Conservation (phyloP, 2,888 invertebrate species). For the Sipunculus nudus region DNA sequence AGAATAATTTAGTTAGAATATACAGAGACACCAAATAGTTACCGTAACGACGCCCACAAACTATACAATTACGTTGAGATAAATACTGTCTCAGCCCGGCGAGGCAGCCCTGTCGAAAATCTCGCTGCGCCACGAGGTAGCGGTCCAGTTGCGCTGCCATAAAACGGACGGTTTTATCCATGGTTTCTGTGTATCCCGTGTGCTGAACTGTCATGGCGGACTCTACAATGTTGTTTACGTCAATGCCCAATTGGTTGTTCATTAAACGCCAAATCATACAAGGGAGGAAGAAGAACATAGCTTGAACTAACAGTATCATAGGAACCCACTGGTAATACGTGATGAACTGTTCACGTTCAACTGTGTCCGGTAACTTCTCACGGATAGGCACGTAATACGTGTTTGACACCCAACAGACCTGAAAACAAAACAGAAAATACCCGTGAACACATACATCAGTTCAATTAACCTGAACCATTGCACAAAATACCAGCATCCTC, state of each 20-base stretch:
- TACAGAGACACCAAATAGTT: constrained; percentile 68
- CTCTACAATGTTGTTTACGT: constrained; percentile 40
- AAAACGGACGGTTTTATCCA: constrained; percentile 64
- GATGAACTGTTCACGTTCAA: constrained; percentile 63
- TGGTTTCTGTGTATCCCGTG: constrained; percentile 47
- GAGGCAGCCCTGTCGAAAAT: constrained; percentile 64
- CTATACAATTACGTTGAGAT: constrained; percentile 63
- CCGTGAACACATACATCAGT: too few species aligned
- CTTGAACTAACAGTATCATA: constrained; percentile 68
- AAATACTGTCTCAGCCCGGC: constrained; percentile 62
- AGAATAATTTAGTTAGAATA: constrained; percentile 67
- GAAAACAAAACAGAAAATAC: too few species aligned
- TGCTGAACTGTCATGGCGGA: constrained; percentile 29
- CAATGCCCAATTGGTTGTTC: constrained; percentile 63
- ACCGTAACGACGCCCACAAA: constrained; percentile 66
- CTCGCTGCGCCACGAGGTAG: constrained; percentile 66
- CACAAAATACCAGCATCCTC: too few species aligned
- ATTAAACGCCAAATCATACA: constrained; percentile 68
- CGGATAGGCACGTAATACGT: constrained; percentile 68
- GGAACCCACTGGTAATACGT: constrained; percentile 68
- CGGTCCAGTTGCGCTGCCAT: constrained; percentile 68
- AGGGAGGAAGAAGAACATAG: constrained; percentile 68
- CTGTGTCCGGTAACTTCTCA: constrained; percentile 64
- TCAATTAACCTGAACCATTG: too few species aligned
- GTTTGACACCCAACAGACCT: constrained; percentile 69